A percentile compares a stretch with the other conserved stretches of the same genome.
Evolutionary conservation across 2,113 vertebrate genomes (phyloP).

Genomic region (Hippocampus abdominalis): DNA sequence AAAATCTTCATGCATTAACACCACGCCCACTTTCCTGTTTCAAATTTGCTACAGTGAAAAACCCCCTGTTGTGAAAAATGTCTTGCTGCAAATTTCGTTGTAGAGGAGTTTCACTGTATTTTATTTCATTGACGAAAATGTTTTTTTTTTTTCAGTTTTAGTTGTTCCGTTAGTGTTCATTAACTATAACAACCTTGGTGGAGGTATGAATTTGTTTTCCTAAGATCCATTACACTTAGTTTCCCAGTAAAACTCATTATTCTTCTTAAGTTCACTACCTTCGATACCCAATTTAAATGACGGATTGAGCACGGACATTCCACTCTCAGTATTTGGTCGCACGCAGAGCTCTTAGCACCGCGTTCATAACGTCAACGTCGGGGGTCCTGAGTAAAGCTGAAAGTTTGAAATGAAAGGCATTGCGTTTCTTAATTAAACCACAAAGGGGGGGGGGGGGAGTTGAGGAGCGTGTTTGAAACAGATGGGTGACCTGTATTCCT

Average conservation of each 20-base stretch:
- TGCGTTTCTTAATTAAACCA: conserved; percentile 63
- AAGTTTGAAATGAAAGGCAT: conserved; percentile 41
- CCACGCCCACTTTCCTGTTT: too few relatives aligned
- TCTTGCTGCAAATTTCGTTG: too few relatives aligned
- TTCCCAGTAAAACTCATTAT: not conserved
- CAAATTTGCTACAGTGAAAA: too few relatives aligned
- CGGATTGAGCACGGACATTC: not conserved
- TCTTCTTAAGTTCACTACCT: not conserved
- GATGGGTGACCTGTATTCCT: conserved; percentile 56
- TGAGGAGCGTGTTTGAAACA: conserved; percentile 39
- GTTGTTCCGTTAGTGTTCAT: too few relatives aligned
- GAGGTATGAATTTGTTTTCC: not conserved
- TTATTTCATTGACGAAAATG: too few relatives aligned
- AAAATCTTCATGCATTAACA: too few relatives aligned
- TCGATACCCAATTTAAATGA: not conserved
- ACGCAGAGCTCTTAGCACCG: not conserved
- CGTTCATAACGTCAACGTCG: conserved; percentile 9
- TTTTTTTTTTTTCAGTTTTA: not conserved
- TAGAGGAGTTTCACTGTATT: too few relatives aligned
- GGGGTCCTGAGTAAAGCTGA: conserved; percentile 23
- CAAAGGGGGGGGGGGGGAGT: conserved; percentile 49
- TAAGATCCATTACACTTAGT: not conserved
- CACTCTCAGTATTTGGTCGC: not conserved
- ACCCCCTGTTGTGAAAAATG: too few relatives aligned
- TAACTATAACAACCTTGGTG: too few relatives aligned